Percentiles rank a stretch among this genome's conserved stretches.
These are phyloP conservation scores for Xyliphius kryptos DNA, from an alignment of 2,113 vertebrate genomes.

Conservation along the genomic window DNA sequence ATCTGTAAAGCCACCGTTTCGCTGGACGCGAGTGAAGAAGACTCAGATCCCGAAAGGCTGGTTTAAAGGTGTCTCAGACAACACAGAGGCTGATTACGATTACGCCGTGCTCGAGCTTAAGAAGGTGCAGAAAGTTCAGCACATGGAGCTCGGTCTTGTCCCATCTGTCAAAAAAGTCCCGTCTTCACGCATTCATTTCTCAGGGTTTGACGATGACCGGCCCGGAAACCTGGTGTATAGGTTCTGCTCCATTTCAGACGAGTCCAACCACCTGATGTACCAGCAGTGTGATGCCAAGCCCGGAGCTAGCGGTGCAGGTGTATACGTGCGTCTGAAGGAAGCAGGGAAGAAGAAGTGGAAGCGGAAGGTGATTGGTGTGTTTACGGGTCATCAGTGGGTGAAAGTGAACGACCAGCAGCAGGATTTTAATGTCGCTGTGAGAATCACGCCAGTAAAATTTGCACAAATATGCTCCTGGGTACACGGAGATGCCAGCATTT, in stretches of 20 bases:
- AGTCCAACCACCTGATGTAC: conserved; percentile 86
- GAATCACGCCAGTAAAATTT: conserved; percentile 92
- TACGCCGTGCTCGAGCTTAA: conserved; percentile 90
- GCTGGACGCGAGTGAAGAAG: conserved; percentile 88
- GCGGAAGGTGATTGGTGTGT: conserved; percentile 88
- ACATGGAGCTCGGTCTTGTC: conserved; percentile 87
- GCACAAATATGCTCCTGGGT: conserved; percentile 96
- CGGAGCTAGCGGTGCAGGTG: conserved; percentile 86
- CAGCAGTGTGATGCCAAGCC: conserved; percentile 90
- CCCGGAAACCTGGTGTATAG: conserved; percentile 85
- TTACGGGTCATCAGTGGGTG: conserved; percentile 91
- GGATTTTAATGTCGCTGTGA: conserved; percentile 95
- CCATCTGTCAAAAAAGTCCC: conserved; percentile 80
- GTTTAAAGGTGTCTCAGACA: conserved; percentile 69
- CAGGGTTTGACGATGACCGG: conserved; percentile 85
- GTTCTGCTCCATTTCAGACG: conserved; percentile 89
- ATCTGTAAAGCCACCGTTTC: conserved; percentile 73
- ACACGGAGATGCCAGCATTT: conserved; percentile 81
- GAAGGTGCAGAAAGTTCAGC: conserved; percentile 75
- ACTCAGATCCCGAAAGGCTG: conserved; percentile 91
- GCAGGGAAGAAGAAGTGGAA: conserved; percentile 82
- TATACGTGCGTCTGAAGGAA: conserved; percentile 91
- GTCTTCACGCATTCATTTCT: conserved; percentile 89
- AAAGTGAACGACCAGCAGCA: conserved; percentile 78
- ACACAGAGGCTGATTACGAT: conserved; percentile 81